Evolutionary conservation across 2,888 invertebrate genomes (phyloP), one percentile per base, ranked within the genome.

Genomic region (Kuschelorhynchus macadamiae): DNA sequence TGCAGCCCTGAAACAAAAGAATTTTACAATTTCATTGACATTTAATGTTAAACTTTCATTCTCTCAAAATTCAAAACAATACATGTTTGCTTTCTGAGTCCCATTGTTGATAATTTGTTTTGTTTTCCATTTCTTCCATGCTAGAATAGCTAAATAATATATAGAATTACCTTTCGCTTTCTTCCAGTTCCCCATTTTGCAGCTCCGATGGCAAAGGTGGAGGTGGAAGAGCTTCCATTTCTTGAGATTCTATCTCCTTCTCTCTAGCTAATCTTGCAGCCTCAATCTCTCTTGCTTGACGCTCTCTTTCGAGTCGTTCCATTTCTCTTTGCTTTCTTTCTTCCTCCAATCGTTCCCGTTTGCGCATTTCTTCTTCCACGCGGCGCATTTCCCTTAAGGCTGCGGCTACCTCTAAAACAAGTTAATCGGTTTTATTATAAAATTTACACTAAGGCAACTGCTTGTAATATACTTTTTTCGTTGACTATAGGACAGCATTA

Each of bases 371-470:
- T 79, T 93, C 91, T 81, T 95, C 94, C 62, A 94, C 93, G 18
- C 93, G 85, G 72, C 90, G 86, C 94, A 96, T 95, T 85, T 96
- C 95, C 4, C 95, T 84, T 69, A 96, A 82, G 0, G 96, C 95
- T 0, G 92, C 88, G 0, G 95, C 95, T 5, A 92, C 95, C 84
- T 96, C 95, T 70, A 20, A 36, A 56, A 25, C 25, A 3, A 25
- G 25, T 7, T 5, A 25, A n/a, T n/a, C n/a, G n/a, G n/a, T n/a
- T n/a, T n/a, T n/a, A n/a, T n/a, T n/a, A n/a, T n/a, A n/a, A n/a
- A n/a, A n/a, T n/a, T n/a, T n/a, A n/a, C n/a, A n/a, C n/a, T n/a
- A n/a, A n/a, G n/a, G n/a, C n/a, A n/a, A n/a, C n/a, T n/a, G n/a
- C n/a, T n/a, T n/a, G n/a, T n/a, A n/a, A n/a, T n/a, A n/a, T n/a